phyloP scores from a whole-genome alignment of 2,113 vertebrate species.

The Clarias gariepinus region DNA sequence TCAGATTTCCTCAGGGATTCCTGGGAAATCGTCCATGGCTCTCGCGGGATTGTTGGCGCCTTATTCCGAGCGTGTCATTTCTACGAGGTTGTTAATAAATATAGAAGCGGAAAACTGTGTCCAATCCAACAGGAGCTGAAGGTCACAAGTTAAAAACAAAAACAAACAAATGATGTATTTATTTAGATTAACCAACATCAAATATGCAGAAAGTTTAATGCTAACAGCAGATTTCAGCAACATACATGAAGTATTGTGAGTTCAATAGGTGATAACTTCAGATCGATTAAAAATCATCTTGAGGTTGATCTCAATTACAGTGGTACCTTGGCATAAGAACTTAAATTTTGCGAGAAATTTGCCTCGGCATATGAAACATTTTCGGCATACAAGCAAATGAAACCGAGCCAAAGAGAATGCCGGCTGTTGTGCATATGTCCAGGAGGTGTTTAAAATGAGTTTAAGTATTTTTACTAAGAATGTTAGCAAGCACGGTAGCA shows the following conservation, averaged over 20 bases:
- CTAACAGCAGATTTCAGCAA: not conserved
- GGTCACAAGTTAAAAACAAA: not conserved
- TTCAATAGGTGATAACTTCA: not conserved
- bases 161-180: not conserved
- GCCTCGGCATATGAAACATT: too few relatives aligned
- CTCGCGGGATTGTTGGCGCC: not conserved
- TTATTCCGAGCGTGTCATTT: not conserved
- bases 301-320: too few relatives aligned
- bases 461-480: too few relatives aligned
- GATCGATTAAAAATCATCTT: not conserved
- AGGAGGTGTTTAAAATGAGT: too few relatives aligned
- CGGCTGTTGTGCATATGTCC: too few relatives aligned
- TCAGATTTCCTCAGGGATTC: slow-evolving; percentile 47
- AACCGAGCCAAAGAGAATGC: too few relatives aligned
- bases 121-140: not conserved
- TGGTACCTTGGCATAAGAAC: too few relatives aligned
- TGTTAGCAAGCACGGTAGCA: too few relatives aligned
- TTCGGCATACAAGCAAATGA: too few relatives aligned
- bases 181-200: slow-evolving; percentile 11
- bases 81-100: slow-evolving; percentile 15
- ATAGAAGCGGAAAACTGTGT: not conserved
- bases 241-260: not conserved
- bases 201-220: not conserved
- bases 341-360: too few relatives aligned
- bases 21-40: slow-evolving; percentile 15